These are phyloP conservation scores for Eucera pruinosa DNA, from an alignment of 2,888 invertebrate genomes.

Conservation along the genomic window DNA sequence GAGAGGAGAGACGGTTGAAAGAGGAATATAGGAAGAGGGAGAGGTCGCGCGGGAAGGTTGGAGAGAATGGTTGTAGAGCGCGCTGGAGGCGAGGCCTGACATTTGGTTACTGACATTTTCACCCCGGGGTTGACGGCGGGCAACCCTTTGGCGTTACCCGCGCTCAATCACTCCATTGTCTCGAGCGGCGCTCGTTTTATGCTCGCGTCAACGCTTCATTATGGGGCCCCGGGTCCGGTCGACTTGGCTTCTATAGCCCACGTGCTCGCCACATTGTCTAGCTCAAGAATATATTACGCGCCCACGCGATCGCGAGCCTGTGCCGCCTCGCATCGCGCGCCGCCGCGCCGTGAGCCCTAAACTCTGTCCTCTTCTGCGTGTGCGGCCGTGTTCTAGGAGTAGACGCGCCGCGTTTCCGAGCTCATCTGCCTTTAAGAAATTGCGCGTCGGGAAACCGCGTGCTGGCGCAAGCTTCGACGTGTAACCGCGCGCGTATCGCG, in stretches of 20 bases:
- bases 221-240: conserved; percentile 78
- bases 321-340: conserved; percentile 30
- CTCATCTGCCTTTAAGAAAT: too few relatives aligned
- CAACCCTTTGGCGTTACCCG: conserved; percentile 82
- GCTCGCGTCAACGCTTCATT: conserved; percentile 83
- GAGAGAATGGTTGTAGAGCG: conserved; percentile 57
- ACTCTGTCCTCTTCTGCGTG: neutral
- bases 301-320: conserved; percentile 74
- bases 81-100: conserved; percentile 73
- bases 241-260: conserved; percentile 80
- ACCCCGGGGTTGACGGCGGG: conserved; percentile 82
- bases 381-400: too few relatives aligned
- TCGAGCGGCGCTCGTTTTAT: conserved; percentile 81
- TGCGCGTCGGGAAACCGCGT: too few relatives aligned
- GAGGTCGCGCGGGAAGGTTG: conserved; percentile 55
- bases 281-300: conserved; percentile 82
- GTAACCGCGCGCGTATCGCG: too few relatives aligned
- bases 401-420: too few relatives aligned
- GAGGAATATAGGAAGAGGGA: conserved; percentile 12
- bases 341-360: conserved; percentile 10
- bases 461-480: too few relatives aligned
- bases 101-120: conserved; percentile 82
- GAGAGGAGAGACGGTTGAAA: neutral
- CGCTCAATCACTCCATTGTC: conserved; percentile 83
- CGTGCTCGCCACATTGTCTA: conserved; percentile 82